Evolutionary conservation across 2,888 invertebrate species (phyloP).

Genomic region (Amiota minor): DNA sequence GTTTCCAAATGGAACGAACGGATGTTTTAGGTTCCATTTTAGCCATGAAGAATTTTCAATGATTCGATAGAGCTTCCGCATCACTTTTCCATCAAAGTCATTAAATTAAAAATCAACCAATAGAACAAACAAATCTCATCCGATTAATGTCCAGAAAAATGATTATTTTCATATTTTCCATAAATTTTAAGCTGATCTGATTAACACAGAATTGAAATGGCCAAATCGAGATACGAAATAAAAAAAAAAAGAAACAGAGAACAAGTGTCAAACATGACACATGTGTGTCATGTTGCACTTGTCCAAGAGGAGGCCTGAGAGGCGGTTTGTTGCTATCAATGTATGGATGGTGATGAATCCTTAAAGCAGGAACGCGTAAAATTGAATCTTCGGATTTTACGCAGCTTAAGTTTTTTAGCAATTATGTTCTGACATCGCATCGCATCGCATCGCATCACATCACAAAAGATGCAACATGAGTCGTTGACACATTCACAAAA

Average conservation of each 20-base stretch:
- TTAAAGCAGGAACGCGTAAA: slow-evolving; percentile 72
- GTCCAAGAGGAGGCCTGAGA: slow-evolving; percentile 6
- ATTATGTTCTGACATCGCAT: slow-evolving; percentile 48
- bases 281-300: slow-evolving; percentile 50
- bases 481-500: slow-evolving; percentile 34
- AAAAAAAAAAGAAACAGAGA: slow-evolving; percentile 24
- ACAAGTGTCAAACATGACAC: slow-evolving; percentile 47
- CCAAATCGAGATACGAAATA: neutral
- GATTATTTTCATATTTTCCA: slow-evolving; percentile 26
- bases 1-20: no score
- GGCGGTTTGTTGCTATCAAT: slow-evolving; percentile 10
- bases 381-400: slow-evolving; percentile 74
- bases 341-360: slow-evolving; percentile 42
- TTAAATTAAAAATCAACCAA: no score
- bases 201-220: slow-evolving; percentile 11
- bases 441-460: neutral
- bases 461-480: slow-evolving; percentile 7
- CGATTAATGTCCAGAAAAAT: slow-evolving; percentile 29
- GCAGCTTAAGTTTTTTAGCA: slow-evolving; percentile 72
- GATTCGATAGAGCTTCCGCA: neutral
- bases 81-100: no score
- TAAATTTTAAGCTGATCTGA: slow-evolving; percentile 25
- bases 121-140: slow-evolving; percentile 24
- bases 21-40: no score
- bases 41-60: neutral